phyloP scores from a whole-genome alignment of 2,888 invertebrate species.

The Pristionchus maxplancki region DNA sequence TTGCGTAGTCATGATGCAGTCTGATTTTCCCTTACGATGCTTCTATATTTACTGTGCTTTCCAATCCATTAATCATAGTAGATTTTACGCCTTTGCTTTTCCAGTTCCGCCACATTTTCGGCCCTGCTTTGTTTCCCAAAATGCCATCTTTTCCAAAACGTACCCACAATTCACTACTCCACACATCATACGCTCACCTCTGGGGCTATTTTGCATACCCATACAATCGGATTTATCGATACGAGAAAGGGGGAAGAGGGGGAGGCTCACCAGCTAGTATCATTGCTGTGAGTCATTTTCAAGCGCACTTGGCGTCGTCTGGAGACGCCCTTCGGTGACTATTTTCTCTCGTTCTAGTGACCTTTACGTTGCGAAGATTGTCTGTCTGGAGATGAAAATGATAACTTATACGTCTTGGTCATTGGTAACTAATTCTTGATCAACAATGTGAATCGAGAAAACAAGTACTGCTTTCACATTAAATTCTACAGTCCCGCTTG shows the following conservation, averaged over 20 bases:
- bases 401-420: too few species aligned
- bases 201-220: background rate
- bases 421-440: too few species aligned
- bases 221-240: background rate
- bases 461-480: too few species aligned
- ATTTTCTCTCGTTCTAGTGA: background rate
- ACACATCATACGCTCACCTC: background rate
- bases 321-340: background rate
- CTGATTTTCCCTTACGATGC: background rate
- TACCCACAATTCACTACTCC: background rate
- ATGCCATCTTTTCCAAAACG: background rate
- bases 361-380: background rate
- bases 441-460: too few species aligned
- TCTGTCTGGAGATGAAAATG: background rate
- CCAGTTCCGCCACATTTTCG: too few species aligned
- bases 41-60: background rate
- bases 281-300: slow-evolving; percentile 15
- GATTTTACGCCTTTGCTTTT: too few species aligned
- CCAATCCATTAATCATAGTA: background rate
- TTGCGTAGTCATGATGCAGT: background rate
- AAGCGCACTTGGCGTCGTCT: background rate
- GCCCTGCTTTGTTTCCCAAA: too few species aligned
- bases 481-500: too few species aligned
- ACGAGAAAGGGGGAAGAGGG: background rate
- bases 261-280: background rate